Percentiles rank a stretch among this genome's conserved stretches.
Evolutionary conservation across 2,888 invertebrate genomes (phyloP).

Genomic region (Leptarthrus brevirostris): DNA sequence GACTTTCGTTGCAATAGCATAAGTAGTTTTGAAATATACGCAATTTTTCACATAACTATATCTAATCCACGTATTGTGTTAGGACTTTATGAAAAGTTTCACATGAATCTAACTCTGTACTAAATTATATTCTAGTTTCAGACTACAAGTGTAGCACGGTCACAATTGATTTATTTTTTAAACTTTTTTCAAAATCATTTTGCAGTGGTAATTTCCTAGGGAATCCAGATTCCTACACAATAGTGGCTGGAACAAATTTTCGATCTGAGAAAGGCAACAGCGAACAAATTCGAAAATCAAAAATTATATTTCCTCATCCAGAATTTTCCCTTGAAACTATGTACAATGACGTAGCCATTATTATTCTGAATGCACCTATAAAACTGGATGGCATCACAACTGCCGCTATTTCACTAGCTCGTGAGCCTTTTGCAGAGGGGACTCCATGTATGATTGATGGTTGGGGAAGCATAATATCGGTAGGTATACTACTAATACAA

Average conservation of each 20-base stretch:
- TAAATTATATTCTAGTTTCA: no score
- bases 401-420: background rate
- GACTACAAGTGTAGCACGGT: no score
- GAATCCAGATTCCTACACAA: background rate
- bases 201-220: conserved; percentile 24
- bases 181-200: no score
- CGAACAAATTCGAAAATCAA: conserved; percentile 10
- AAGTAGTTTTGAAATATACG: no score
- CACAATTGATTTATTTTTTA: no score
- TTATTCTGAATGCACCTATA: conserved; percentile 2
- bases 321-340: background rate
- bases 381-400: background rate
- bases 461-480: conserved; percentile 6
- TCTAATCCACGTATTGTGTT: no score
- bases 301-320: conserved; percentile 3
- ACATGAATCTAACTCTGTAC: no score
- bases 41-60: no score
- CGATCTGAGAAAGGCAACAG: background rate
- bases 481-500: no score
- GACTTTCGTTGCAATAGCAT: no score
- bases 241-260: conserved; percentile 16
- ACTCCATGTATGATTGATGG: conserved; percentile 24
- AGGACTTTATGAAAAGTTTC: no score
- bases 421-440: conserved; percentile 1
- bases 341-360: conserved; percentile 2